These are phyloP conservation scores for Oreotrochilus melanogaster DNA, from an alignment of 2,113 vertebrate species.

Conservation along the genomic window DNA sequence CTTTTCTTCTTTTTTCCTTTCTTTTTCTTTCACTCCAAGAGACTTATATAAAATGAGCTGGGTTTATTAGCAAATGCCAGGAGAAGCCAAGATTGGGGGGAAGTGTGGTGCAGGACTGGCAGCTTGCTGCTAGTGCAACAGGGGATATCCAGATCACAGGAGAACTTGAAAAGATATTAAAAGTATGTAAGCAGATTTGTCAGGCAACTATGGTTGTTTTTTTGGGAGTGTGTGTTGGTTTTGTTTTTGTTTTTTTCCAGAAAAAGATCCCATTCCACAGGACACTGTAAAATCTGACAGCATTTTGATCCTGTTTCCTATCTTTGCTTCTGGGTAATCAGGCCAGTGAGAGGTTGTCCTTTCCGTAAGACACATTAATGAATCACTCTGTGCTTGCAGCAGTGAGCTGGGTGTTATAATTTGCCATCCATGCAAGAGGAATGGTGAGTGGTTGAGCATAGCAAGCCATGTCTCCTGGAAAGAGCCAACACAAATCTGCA, in stretches of 20 bases:
- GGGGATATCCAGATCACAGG: neutral
- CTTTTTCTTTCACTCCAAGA: neutral
- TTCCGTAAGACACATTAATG: neutral
- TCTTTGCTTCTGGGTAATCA: accelerated
- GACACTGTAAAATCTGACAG: neutral
- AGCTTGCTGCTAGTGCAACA: neutral
- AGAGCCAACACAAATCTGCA: neutral
- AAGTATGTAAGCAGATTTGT: neutral
- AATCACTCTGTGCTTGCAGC: neutral
- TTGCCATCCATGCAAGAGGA: neutral
- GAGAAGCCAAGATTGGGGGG: neutral
- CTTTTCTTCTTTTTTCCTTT: no score
- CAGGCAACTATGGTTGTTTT: neutral
- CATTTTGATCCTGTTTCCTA: neutral
- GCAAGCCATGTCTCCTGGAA: neutral
- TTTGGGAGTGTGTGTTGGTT: no score
- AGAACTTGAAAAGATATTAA: neutral
- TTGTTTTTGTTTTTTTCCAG: neutral
- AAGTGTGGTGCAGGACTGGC: neutral
- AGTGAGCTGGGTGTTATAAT: neutral
- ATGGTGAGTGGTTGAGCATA: neutral
- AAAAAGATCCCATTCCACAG: neutral
- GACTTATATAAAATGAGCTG: neutral
- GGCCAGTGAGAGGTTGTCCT: neutral
- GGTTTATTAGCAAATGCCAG: neutral